A percentile compares a stretch with the other conserved stretches of the same genome.
Evolutionary conservation across 2,888 invertebrate genomes (phyloP).

Genomic region (Dexiosoma caninum): DNA sequence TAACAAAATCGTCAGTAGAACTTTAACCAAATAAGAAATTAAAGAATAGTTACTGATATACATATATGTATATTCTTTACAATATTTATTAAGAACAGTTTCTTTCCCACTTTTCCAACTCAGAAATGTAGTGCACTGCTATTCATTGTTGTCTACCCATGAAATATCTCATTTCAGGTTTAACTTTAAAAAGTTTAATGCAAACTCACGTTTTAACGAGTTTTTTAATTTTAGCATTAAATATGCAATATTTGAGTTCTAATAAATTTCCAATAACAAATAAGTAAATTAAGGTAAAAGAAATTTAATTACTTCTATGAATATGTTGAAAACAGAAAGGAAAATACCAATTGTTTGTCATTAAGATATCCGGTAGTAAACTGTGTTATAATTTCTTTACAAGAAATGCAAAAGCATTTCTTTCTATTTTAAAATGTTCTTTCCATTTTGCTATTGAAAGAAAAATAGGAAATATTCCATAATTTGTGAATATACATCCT

Average conservation of each 20-base stretch:
- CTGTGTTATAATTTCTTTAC: constrained; percentile 34
- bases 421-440: constrained; percentile 31
- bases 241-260: neutral
- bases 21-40: too few species aligned
- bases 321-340: neutral
- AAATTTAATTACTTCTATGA: neutral
- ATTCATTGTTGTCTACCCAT: neutral
- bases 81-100: too few species aligned
- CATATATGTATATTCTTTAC: too few species aligned
- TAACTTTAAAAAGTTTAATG: constrained; percentile 1
- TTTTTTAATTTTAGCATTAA: neutral
- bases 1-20: too few species aligned
- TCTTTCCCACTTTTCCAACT: neutral
- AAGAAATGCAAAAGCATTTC: constrained; percentile 1
- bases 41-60: too few species aligned
- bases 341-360: neutral
- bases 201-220: constrained; percentile 17
- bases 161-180: neutral
- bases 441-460: constrained; percentile 39
- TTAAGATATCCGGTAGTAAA: constrained; percentile 47
- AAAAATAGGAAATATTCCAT: neutral
- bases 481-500: constrained; percentile 39
- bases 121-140: neutral
- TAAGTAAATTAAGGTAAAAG: neutral
- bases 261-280: neutral